Evolutionary conservation across 2,888 invertebrate genomes (phyloP).

Genomic region (Altica lythri): DNA sequence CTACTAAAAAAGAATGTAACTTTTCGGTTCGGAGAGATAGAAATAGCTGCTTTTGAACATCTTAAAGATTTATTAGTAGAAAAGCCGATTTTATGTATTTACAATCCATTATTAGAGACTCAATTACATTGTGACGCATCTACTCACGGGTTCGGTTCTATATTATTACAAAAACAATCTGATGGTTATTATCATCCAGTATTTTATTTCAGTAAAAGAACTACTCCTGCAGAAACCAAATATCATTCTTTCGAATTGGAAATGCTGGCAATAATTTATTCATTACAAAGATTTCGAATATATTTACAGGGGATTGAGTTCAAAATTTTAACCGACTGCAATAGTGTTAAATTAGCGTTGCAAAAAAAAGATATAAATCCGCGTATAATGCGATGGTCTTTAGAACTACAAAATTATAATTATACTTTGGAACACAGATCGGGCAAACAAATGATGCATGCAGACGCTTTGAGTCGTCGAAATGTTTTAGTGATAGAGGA

Average conservation of each 20-base stretch:
- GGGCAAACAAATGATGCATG: not conserved
- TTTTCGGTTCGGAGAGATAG: too few relatives aligned
- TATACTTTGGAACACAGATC: too few relatives aligned
- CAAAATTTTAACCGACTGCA: too few relatives aligned
- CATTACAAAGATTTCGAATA: conserved; percentile 8
- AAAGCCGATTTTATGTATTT: conserved; percentile 5
- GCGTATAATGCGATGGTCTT: not conserved
- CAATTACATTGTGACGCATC: conserved; percentile 15
- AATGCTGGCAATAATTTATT: not conserved
- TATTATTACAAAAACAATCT: conserved; percentile 18
- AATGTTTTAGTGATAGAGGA: not conserved
- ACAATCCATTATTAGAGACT: conserved; percentile 10
- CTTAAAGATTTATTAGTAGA: too few relatives aligned
- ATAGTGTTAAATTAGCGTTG: too few relatives aligned
- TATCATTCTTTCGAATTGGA: not conserved
- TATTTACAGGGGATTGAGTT: conserved; percentile 11
- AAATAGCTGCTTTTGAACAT: too few relatives aligned
- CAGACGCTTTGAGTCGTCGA: not conserved
- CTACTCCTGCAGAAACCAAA: conserved; percentile 7
- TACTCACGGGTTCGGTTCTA: conserved; percentile 14
- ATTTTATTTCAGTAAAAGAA: too few relatives aligned
- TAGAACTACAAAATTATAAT: too few relatives aligned
- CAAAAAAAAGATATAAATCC: conserved; percentile 11
- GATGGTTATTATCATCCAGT: too few relatives aligned
- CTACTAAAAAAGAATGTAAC: too few relatives aligned